Evolutionary conservation across 2,113 vertebrate genomes (phyloP).

Genomic region (Pimephales promelas): DNA sequence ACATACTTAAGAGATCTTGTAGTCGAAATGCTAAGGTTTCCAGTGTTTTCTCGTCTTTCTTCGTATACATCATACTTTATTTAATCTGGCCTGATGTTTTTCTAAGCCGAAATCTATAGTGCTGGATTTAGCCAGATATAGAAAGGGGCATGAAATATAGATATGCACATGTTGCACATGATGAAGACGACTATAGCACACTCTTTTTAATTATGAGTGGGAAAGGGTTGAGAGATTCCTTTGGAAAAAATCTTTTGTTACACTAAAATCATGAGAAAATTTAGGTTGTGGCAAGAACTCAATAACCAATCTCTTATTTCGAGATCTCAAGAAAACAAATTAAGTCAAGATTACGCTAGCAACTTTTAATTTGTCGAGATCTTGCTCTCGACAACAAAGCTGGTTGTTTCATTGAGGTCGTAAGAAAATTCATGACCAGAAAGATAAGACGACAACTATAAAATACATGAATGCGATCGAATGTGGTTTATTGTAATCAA

Average conservation of each 20-base stretch:
- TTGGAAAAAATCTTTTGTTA: not conserved
- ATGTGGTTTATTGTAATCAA: no score
- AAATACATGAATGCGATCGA: no score
- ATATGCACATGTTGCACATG: not conserved
- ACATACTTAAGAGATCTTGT: not conserved
- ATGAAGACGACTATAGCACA: not conserved
- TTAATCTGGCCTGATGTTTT: not conserved
- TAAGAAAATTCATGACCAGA: not conserved
- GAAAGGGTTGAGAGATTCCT: not conserved
- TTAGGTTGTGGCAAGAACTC: not conserved
- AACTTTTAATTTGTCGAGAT: not conserved
- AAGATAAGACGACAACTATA: not conserved
- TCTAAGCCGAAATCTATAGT: not conserved
- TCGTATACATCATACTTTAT: not conserved
- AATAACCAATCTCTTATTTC: not conserved
- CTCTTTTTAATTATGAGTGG: not conserved
- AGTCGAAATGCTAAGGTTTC: not conserved
- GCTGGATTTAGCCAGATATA: not conserved
- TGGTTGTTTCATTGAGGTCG: not conserved
- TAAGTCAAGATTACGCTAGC: not conserved
- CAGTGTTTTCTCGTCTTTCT: not conserved
- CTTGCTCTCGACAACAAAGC: not conserved
- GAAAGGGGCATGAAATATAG: not conserved
- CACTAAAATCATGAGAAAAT: not conserved
- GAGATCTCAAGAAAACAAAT: not conserved